These are phyloP conservation scores for Chondrosia reniformis DNA, from an alignment of 37 sponge, comb jelly and placozoan species.

Conservation along the genomic window DNA sequence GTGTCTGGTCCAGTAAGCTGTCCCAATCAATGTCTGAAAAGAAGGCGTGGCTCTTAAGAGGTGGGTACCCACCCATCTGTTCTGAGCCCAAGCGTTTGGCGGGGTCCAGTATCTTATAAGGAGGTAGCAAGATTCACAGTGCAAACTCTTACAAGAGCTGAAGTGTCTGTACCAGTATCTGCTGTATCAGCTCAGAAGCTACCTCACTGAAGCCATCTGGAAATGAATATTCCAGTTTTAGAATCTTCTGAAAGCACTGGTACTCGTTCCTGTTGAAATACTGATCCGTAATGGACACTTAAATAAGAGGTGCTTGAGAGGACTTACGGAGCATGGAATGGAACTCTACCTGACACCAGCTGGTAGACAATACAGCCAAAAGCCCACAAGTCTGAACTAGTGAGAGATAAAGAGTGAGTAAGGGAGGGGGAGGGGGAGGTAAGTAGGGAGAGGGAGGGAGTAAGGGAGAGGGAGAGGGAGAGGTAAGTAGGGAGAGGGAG, in stretches of 20 bases:
- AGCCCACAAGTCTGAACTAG: constrained; percentile 94
- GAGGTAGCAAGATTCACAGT: background rate
- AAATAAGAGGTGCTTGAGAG: background rate
- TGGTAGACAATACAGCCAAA: constrained; percentile 93
- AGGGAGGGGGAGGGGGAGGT: too few species aligned
- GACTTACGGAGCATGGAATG: constrained; percentile 91
- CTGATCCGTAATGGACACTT: background rate
- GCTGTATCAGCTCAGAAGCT: constrained; percentile 62
- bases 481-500: too few species aligned
- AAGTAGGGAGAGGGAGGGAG: too few species aligned
- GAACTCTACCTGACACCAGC: constrained; percentile 86
- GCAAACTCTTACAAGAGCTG: too few species aligned
- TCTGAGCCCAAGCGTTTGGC: constrained; percentile 78
- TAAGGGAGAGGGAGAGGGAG: too few species aligned
- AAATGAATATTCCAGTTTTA: constrained; percentile 69
- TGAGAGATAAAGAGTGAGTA: too few species aligned
- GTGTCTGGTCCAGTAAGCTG: constrained; percentile 48
- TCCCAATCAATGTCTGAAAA: constrained; percentile 85
- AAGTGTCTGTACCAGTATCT: constrained; percentile 65
- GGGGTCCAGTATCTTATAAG: constrained; percentile 65
- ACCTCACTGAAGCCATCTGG: constrained; percentile 90
- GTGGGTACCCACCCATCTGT: constrained; percentile 76
- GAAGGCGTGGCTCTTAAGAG: constrained; percentile 75
- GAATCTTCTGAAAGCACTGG: constrained; percentile 94
- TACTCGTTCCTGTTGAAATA: constrained; percentile 78